Percentiles rank a stretch among this genome's conserved stretches.
Conservation (phyloP, 1,140 invertebrate genomes). For the Drosophila pandora region DNA sequence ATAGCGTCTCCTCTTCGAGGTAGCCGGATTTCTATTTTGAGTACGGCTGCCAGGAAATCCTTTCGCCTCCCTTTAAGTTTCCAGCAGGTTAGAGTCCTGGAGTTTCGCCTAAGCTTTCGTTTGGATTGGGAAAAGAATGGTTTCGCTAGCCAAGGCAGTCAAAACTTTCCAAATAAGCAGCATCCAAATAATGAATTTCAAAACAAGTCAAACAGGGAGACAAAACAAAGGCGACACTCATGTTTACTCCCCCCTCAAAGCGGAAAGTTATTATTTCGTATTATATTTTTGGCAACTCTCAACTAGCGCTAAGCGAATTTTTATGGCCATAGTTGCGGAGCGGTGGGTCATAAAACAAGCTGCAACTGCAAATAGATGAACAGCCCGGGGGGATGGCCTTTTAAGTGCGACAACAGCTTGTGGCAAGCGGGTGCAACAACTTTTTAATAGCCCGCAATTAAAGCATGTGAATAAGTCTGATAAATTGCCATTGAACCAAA, state of each 20-base stretch:
- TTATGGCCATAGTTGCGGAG: slow-evolving; percentile 44
- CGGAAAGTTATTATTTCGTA: slow-evolving; percentile 63
- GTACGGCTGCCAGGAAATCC: slow-evolving; percentile 9
- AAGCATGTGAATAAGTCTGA: slow-evolving; percentile 50
- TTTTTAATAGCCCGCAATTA: slow-evolving; percentile 74
- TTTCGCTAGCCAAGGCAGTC: slow-evolving; percentile 16
- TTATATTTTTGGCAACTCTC: slow-evolving; percentile 58
- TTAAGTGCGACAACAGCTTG: slow-evolving; percentile 59
- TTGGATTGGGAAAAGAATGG: neutral
- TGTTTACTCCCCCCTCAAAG: slow-evolving; percentile 7
- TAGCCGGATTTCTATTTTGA: neutral
- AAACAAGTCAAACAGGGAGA: slow-evolving; percentile 39
- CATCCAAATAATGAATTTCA: slow-evolving; percentile 59
- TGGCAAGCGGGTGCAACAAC: slow-evolving; percentile 64
- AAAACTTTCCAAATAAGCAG: slow-evolving; percentile 33
- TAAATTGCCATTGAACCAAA: slow-evolving; percentile 47
- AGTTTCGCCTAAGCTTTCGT: neutral
- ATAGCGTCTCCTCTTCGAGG: neutral
- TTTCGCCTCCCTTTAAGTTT: slow-evolving; percentile 6
- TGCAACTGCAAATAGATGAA: slow-evolving; percentile 64
- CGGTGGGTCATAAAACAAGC: slow-evolving; percentile 57
- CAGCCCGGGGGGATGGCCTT: slow-evolving; percentile 30
- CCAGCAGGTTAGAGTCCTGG: neutral
- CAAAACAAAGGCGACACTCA: slow-evolving; percentile 41
- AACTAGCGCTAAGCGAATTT: slow-evolving; percentile 59